Conservation (phyloP, 2,113 vertebrate species). For the Sylvia atricapilla region DNA sequence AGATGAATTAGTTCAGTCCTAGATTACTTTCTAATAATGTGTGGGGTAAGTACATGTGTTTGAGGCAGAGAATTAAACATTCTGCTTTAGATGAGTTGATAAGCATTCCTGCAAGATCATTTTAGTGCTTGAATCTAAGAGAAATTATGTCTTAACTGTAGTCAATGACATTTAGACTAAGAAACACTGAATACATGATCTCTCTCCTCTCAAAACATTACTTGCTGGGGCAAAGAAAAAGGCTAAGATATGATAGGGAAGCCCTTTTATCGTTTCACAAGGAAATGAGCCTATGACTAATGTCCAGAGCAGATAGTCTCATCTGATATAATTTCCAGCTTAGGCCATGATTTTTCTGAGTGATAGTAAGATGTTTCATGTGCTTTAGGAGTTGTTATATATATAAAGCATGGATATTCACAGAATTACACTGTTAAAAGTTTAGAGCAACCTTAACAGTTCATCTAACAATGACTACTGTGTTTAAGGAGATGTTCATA, state of each 20-base stretch:
- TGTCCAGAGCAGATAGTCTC: background rate
- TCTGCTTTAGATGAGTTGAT: background rate
- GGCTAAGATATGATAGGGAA: background rate
- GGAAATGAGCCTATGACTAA: background rate
- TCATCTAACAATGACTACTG: background rate
- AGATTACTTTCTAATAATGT: background rate
- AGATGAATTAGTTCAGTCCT: background rate
- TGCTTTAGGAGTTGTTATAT: background rate
- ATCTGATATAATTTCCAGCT: background rate
- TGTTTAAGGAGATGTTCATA: background rate
- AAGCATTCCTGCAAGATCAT: background rate
- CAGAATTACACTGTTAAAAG: background rate
- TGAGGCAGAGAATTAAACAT: background rate
- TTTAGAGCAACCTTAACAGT: background rate
- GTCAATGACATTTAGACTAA: background rate
- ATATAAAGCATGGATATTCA: background rate
- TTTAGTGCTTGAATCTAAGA: background rate
- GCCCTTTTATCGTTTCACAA: background rate
- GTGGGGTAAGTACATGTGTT: background rate
- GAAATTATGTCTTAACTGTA: background rate
- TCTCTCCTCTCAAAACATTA: background rate
- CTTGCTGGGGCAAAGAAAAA: background rate
- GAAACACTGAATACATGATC: background rate
- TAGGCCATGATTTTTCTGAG: background rate
- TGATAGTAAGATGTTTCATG: background rate